These are phyloP conservation scores for Pica pica DNA, from an alignment of 2,113 vertebrate genomes.

Conservation along the genomic window DNA sequence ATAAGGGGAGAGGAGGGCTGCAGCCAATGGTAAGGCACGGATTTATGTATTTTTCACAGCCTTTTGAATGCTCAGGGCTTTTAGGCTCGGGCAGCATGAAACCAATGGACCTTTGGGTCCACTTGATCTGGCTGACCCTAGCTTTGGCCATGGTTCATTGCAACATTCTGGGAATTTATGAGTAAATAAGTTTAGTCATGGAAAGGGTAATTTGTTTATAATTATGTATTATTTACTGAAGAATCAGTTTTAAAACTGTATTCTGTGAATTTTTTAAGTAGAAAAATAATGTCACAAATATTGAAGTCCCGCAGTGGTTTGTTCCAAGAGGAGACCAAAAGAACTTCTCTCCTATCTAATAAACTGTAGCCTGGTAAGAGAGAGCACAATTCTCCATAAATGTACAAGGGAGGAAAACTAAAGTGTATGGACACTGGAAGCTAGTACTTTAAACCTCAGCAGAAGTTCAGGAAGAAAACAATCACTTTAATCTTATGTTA, in stretches of 20 bases:
- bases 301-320: neutral
- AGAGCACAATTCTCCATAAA: neutral
- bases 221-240: neutral
- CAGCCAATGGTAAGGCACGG: too few relatives aligned
- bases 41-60: too few relatives aligned
- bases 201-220: neutral
- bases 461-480: neutral
- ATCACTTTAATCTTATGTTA: neutral
- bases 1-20: too few relatives aligned
- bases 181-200: neutral
- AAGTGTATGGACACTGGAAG: neutral
- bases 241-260: neutral
- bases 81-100: too few relatives aligned
- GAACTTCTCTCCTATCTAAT: neutral
- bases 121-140: too few relatives aligned
- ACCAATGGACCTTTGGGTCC: too few relatives aligned
- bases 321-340: neutral
- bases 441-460: neutral
- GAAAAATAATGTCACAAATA: neutral
- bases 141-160: too few relatives aligned
- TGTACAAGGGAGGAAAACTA: neutral
- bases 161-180: neutral
- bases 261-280: neutral
- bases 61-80: too few relatives aligned
- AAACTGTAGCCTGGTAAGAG: neutral